Conservation (phyloP, 1,140 invertebrate species). For the Bradysia coprophila region DNA sequence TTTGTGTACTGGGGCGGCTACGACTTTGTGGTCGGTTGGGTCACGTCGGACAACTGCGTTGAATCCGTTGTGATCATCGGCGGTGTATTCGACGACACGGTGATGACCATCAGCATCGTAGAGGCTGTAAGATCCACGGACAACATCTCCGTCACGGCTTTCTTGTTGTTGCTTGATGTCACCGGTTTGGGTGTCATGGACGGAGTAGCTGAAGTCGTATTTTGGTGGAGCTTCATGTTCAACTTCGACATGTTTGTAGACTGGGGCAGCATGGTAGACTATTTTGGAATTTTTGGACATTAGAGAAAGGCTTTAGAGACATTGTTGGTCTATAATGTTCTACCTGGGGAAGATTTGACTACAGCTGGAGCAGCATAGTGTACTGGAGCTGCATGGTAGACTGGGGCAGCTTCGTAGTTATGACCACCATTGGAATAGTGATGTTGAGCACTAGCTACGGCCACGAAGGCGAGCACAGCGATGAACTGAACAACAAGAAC, state of each 20-base stretch:
- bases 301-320: too few relatives aligned
- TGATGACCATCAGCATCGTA: constrained; percentile 22
- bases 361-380: too few relatives aligned
- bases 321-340: too few relatives aligned
- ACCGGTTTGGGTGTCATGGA: constrained; percentile 26
- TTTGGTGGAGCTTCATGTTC: constrained; percentile 9
- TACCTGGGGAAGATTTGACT: too few relatives aligned
- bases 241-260: constrained; percentile 1
- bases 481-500: too few relatives aligned
- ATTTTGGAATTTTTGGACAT: too few relatives aligned
- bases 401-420: too few relatives aligned
- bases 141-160: constrained; percentile 28
- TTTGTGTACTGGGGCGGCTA: background rate
- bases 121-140: constrained; percentile 30
- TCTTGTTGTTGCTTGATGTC: constrained; percentile 31
- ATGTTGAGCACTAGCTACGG: too few relatives aligned
- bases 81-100: constrained; percentile 23
- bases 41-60: constrained; percentile 22
- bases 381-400: too few relatives aligned
- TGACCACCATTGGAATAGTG: too few relatives aligned
- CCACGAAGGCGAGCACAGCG: too few relatives aligned
- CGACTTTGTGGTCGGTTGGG: constrained; percentile 11
- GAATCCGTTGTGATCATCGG: constrained; percentile 25
- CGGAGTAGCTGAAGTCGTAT: constrained; percentile 30
- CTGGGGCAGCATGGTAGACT: constrained; percentile 4